Base-by-base conservation (phyloP, 2,888 invertebrate species). In the Merodon equestris region DNA sequence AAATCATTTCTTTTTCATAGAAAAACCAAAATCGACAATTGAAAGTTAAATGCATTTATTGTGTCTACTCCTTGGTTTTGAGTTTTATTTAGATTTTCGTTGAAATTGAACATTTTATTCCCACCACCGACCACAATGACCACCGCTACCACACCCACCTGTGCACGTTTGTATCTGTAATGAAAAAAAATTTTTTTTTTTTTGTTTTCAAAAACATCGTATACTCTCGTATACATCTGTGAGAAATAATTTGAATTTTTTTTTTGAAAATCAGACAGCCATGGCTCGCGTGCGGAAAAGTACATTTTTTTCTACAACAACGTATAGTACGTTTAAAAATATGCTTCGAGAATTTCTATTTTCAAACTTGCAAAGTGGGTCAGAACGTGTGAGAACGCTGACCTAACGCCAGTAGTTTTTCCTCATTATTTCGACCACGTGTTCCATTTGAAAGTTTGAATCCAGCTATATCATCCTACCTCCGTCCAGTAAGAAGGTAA, bases 281-380 rank as follows among this genome's bases (percentile, higher is more conserved):
- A 45, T 73, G 73, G 73, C 67, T 68, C 73, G 68, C 63, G 58
- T 54, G 44, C 58, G 63, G 27, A 40, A 40, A 61, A 38, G 27
- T 14, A 53, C 34, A 61, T 38, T 63, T 60, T 66, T 73, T 42
- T 53, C 19, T 48, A 48, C 44, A 36, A n/a, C 45, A 64, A 36
- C 54, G 27, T 27, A 2, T 4, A 2, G 27, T 4, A 27, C 27
- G 27, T 27, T 27, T 27, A 7, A 18, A 73, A 77, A 86, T 87
- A 86, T 87, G 86, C 86, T 86, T 86, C 86, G 86, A 86, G 86
- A 86, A 86, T 83, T 81, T 86, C 86, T 86, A 86, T 87, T 87
- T 85, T 84, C 74, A 74, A 79, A 73, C 51, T 71, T 75, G 51
- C 3, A 1, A 51, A 61, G 44, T 67, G 67, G 54, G 54, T 56